Percentiles rank a stretch among this genome's conserved stretches.
Evolutionary conservation across 2,888 invertebrate genomes (phyloP).

Genomic region (Caenorhabditis sp.): DNA sequence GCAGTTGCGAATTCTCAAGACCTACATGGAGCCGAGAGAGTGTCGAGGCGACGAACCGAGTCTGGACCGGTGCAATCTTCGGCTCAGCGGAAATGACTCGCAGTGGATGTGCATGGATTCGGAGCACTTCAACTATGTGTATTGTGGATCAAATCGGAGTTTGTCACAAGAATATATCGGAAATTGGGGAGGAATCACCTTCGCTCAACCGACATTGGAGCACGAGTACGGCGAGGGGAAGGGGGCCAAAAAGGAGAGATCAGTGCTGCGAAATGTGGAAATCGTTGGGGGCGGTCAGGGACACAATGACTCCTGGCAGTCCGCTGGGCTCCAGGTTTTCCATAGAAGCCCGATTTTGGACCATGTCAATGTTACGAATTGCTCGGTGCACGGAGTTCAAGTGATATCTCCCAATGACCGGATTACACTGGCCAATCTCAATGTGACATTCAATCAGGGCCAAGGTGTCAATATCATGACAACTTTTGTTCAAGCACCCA

Average conservation of each 20-base stretch:
- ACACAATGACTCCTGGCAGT: slow-evolving; percentile 92
- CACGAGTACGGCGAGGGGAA: slow-evolving; percentile 59
- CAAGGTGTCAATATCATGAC: slow-evolving; percentile 93
- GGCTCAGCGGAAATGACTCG: slow-evolving; percentile 75
- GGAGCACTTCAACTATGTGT: slow-evolving; percentile 92
- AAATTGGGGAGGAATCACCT: slow-evolving; percentile 97
- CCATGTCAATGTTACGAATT: slow-evolving; percentile 89
- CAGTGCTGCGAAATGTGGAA: slow-evolving; percentile 88
- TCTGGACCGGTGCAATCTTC: slow-evolving; percentile 70
- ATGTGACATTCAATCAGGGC: slow-evolving; percentile 88
- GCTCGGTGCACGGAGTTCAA: slow-evolving; percentile 91
- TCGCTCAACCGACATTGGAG: slow-evolving; percentile 73
- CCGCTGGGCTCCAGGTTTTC: slow-evolving; percentile 91
- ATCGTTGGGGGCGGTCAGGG: slow-evolving; percentile 95
- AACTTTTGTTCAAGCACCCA: slow-evolving; percentile 87
- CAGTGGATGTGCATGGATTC: slow-evolving; percentile 89
- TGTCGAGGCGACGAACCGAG: slow-evolving; percentile 87
- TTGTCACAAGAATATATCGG: slow-evolving; percentile 85
- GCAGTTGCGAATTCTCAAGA: slow-evolving; percentile 92
- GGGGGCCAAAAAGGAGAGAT: slow-evolving; percentile 85
- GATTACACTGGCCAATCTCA: slow-evolving; percentile 76
- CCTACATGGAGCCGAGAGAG: slow-evolving; percentile 95
- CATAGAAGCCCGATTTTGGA: slow-evolving; percentile 92
- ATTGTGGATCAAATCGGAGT: slow-evolving; percentile 88
- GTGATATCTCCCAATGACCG: slow-evolving; percentile 79